Base-by-base conservation (phyloP, 2,797 vertebrate species). In the Mus caroli region DNA sequence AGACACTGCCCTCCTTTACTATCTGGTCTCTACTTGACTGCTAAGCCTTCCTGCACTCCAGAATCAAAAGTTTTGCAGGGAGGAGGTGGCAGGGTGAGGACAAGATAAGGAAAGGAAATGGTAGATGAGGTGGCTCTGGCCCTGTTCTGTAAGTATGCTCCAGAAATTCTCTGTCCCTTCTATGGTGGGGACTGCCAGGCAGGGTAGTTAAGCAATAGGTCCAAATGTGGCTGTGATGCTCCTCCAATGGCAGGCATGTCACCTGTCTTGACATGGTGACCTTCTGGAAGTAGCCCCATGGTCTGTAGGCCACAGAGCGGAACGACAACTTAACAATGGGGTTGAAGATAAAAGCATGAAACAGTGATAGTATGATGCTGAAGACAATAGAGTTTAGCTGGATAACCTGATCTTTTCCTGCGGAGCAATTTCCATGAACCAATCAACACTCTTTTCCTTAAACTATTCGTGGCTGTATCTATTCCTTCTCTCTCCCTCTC, bases 401-500 rank as follows among this genome's bases (percentile, higher is more conserved):
- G 78, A 87, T 79, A 93, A 67, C 54, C 58, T 56, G 26, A 43
- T 71, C 58, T 79, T 76, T 24, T 54, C 6, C 76, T 62, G 56
- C 75, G 56, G 60, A 90, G 85, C 19, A 60, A 56, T 93, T 84
- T 84, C 64, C 71, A 80, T n/a, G 79, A 95, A 17, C 69, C 88
- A 60, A 1, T 75, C 67, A 75, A 82, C 5, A 15, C 43, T 76
- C 37, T 43, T 22, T 37, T 79, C 88, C 40, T 67, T 52, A 84
- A 6, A 90, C 34, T 86, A 56, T 58, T 34, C 67, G 7, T 56
- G 43, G 78, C 28, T 78, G 3, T 24, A 43, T 73, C 34, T 62
- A 80, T 13, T 85, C 56, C 43, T 92, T 13, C 34, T 22, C 31
- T 71, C 13, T 82, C 62, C 54, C 43, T 54, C 4, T 54, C 14